phyloP scores from a whole-genome alignment of 1,140 invertebrate species.

The Magallana gigas region DNA sequence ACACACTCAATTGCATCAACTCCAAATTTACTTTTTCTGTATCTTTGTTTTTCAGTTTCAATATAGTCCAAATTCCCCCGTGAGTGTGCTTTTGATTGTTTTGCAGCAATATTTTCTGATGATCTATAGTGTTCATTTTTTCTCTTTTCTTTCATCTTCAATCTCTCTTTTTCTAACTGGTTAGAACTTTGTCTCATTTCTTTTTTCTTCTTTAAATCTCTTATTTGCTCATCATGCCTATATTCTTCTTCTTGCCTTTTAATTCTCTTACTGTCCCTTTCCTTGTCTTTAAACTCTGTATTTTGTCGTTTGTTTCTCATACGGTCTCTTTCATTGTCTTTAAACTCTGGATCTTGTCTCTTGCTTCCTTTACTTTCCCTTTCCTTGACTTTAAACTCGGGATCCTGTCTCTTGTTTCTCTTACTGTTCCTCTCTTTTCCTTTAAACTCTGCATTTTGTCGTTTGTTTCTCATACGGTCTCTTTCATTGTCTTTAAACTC shows the following conservation, averaged over 20 bases:
- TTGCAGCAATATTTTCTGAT: constrained; percentile 6
- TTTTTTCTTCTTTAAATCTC: constrained; percentile 34
- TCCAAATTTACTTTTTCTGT: constrained; percentile 27
- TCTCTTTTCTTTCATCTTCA: constrained; percentile 38
- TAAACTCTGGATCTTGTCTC: background rate
- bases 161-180: constrained; percentile 18
- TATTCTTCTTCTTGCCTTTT: constrained; percentile 22
- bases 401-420: constrained; percentile 29
- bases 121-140: constrained; percentile 26
- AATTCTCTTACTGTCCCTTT: constrained; percentile 41
- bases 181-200: constrained; percentile 42
- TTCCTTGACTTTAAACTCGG: constrained; percentile 45
- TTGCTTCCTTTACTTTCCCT: constrained; percentile 37
- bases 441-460: constrained; percentile 14
- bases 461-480: constrained; percentile 3
- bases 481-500: constrained; percentile 17
- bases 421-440: background rate
- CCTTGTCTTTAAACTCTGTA: constrained; percentile 33
- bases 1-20: constrained; percentile 27
- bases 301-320: constrained; percentile 21
- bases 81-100: background rate
- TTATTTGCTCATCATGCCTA: constrained; percentile 40
- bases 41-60: constrained; percentile 31
- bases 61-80: background rate
- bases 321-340: constrained; percentile 9